A percentile compares a stretch with the other conserved stretches of the same genome.
Evolutionary conservation across 2,113 vertebrate genomes (phyloP).

Genomic region (Bucco capensis): DNA sequence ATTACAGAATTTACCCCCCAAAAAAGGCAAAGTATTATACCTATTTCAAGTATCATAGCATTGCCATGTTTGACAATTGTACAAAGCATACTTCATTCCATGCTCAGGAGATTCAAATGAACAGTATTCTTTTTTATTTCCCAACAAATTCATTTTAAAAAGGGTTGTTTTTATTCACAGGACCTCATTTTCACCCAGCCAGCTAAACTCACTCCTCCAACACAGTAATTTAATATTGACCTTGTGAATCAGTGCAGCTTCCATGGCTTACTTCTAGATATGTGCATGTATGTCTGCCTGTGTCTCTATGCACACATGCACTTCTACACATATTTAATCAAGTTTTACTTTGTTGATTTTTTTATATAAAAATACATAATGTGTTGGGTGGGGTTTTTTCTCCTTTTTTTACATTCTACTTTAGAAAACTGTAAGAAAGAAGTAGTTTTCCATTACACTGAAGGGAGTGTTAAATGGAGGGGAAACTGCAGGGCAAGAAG

Average conservation of each 20-base stretch:
- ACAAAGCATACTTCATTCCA: not conserved
- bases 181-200: not conserved
- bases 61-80: not conserved
- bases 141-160: not conserved
- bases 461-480: conserved; percentile 10
- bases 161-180: not conserved
- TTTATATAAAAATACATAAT: not conserved
- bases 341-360: not conserved
- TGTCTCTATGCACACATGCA: fast-evolving
- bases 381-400: too few relatives aligned
- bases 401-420: not conserved
- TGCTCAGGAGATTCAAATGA: not conserved
- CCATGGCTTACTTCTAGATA: not conserved
- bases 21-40: not conserved
- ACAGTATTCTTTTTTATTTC: not conserved
- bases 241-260: not conserved
- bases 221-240: not conserved
- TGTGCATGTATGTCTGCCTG: too few relatives aligned
- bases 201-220: not conserved
- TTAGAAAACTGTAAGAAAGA: not conserved
- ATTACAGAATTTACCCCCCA: not conserved
- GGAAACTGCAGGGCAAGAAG: not conserved
- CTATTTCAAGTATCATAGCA: not conserved
- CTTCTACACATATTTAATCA: not conserved
- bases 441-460: not conserved